These are phyloP conservation scores for Urechis unicinctus DNA, from an alignment of 2,888 invertebrate species.

Conservation along the genomic window DNA sequence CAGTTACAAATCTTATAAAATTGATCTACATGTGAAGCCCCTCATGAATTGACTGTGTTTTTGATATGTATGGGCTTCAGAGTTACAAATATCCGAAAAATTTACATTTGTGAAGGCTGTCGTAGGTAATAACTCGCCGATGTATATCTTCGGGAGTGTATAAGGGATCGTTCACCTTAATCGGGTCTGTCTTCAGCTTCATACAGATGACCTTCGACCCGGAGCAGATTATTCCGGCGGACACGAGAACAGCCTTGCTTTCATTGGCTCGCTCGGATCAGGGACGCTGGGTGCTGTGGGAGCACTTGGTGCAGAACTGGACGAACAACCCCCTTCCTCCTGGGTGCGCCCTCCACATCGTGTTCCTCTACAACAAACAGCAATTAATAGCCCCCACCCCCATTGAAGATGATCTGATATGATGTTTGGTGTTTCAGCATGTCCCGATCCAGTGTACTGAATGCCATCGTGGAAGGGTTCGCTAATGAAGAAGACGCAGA, in stretches of 20 bases:
- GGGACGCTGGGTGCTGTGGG: neutral
- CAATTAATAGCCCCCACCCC: neutral
- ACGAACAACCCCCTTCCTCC: neutral
- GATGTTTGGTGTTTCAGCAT: neutral
- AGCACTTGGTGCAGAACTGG: neutral
- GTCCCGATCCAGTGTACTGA: neutral
- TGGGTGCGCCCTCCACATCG: neutral
- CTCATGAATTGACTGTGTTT: too few relatives aligned
- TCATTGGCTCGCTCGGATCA: neutral
- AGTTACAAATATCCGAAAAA: too few relatives aligned
- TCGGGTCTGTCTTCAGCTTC: too few relatives aligned
- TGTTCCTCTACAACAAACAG: neutral
- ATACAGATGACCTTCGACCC: too few relatives aligned
- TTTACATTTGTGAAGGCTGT: too few relatives aligned
- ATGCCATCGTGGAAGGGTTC: neutral
- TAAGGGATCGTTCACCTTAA: too few relatives aligned
- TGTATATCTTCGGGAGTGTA: too few relatives aligned
- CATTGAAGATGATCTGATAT: too few relatives aligned
- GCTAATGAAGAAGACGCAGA: neutral
- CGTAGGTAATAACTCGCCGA: too few relatives aligned
- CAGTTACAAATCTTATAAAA: too few relatives aligned
- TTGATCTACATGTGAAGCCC: too few relatives aligned
- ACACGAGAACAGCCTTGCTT: neutral
- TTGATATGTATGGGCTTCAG: too few relatives aligned
- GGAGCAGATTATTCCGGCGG: neutral